Base-by-base conservation (phyloP, 2,797 vertebrate genomes). In the Lithobates pipiens region DNA sequence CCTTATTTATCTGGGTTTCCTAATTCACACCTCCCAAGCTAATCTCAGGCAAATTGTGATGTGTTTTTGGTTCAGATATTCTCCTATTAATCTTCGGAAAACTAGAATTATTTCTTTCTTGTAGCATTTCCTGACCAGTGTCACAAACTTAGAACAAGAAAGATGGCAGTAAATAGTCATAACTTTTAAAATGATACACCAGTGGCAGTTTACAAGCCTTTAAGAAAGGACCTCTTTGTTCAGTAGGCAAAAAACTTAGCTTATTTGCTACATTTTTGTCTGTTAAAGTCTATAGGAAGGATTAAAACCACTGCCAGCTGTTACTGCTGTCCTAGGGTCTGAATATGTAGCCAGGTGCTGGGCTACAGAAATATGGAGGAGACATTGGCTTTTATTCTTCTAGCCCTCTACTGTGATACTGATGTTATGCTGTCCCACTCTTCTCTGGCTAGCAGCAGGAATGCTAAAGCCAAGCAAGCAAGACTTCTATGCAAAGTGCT, bases 21-120 rank as follows among this genome's bases (percentile, higher is more conserved):
- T 36, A 57, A 34, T 46, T 69, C 27, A n/a, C 44, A 54, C 72
- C 27, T 81, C 36, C 25, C 50, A 44, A 11, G 18, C 46, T 83
- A 69, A 76, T 83, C 32, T 76, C 18, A 32, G n/a, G 27, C 18
- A 36, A 36, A 75, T 34, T 10, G 8, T 39, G 46, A 44, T 44
- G 39, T 65, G 63, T 34, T 25, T 77, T 68, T 68, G 32, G 44
- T 69, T 69, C 11, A 34, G 39, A 75, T 5, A 7, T 68, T 69
- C 39, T 23, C 42, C n/a, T 61, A 39, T 63, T 71, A 77, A 77
- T 42, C 34, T 77, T 9, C 16, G 65, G 57, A 84, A 77, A 77
- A 84, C 65, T 69, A 34, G 21, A 69, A 68, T 9, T 69, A 15
- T 57, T 70, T 21, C 4, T n/a, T 61, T 70, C 32, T 50, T 21